Evolutionary conservation across 1,140 invertebrate genomes (phyloP), one percentile per base, ranked within the genome.

Genomic region (Zaprionus taronus): DNA sequence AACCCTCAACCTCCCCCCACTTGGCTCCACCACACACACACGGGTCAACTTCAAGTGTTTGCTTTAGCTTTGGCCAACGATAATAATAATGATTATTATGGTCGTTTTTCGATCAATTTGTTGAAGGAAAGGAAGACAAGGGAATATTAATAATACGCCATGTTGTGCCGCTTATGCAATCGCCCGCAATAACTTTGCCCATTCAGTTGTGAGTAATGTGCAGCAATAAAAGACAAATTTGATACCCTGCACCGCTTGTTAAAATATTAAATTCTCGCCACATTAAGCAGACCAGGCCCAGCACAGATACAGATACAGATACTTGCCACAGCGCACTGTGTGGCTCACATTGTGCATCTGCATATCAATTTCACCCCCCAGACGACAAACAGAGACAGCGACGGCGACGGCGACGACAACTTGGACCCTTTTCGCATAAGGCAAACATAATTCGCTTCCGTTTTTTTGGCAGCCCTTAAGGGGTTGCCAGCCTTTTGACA

Each of bases 371-470:
- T 89, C 84, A 81, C 56, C 69, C 75, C 75, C 78, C 62, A 56
- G 44, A 56, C 60, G 53, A 68, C 58, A 53, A 38, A 14, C 60
- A 60, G 34, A n/a, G 38, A 41, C 49, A 62, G 31, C 9, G 31
- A 34, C 31, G 31, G 9, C 31, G 31, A 31, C 28, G 31, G 31
- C 6, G 41, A 62, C 62, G 70, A 77, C 79, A 34, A 34, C 31
- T 34, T 34, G 9, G 20, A 57, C 67, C 76, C 57, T 71, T 77
- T 77, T 71, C 61, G 71, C 83, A 83, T 77, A 86, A 87, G 78
- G 68, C 84, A 89, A 87, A 81, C 78, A 79, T 87, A 89, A 87
- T 89, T 87, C 81, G 84, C 63, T 89, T 87, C 84, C 84, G 84
- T 84, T 87, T 78, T 28, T 22, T 24, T 57, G 12, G 36, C 65